These are phyloP conservation scores for Alviniconcha marisindica DNA, from an alignment of 1,140 invertebrate species.

Conservation along the genomic window DNA sequence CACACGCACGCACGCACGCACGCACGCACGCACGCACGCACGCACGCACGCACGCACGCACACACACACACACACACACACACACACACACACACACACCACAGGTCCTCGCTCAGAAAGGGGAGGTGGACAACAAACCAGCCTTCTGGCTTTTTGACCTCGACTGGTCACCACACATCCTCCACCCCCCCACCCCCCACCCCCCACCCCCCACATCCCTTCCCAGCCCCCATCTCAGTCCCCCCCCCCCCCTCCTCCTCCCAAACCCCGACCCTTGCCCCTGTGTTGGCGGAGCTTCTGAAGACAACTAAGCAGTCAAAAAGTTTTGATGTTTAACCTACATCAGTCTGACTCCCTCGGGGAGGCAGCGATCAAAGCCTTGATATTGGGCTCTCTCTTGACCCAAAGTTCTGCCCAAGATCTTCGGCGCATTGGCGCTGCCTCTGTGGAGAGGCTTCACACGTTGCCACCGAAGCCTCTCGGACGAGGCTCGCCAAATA, in stretches of 20 bases:
- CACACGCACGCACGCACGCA: too few relatives aligned
- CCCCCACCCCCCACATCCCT: too few relatives aligned
- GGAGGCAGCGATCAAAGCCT: conserved; percentile 7
- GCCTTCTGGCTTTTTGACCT: background rate
- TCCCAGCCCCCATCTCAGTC: too few relatives aligned
- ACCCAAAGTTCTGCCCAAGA: too few relatives aligned
- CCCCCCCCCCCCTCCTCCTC: background rate
- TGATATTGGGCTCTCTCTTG: background rate
- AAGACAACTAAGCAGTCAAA: background rate
- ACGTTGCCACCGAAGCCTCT: background rate
- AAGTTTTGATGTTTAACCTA: conserved; percentile 11
- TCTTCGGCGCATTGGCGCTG: too few relatives aligned
- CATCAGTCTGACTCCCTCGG: background rate
- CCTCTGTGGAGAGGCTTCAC: background rate
- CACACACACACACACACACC: conserved; percentile 22
- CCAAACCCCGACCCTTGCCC: background rate
- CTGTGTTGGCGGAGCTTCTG: background rate
- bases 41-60: background rate
- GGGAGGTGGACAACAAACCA: too few relatives aligned
- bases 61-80: conserved; percentile 22
- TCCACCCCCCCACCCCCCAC: too few relatives aligned
- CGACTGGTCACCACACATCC: background rate
- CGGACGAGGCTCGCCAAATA: conserved; percentile 15
- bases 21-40: background rate
- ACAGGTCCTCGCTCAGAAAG: background rate